Percentiles rank a stretch among this genome's conserved stretches.
These are phyloP conservation scores for Eumacrocentrus americanus DNA, from an alignment of 2,888 invertebrate species.

Conservation along the genomic window DNA sequence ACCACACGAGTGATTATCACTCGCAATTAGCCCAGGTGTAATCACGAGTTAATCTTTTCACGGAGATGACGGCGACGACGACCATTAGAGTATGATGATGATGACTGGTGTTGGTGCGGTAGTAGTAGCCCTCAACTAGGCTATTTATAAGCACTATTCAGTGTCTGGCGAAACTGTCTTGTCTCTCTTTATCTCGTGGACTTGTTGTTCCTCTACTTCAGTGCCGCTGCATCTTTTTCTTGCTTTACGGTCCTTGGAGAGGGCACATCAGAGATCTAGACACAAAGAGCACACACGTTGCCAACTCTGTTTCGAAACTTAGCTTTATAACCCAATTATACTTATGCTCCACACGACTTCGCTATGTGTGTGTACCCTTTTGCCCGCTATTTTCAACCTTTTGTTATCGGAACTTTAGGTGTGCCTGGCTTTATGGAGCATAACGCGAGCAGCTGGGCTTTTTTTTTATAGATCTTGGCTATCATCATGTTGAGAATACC, in stretches of 20 bases:
- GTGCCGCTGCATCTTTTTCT: conserved; percentile 1
- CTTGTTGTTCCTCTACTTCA: background rate
- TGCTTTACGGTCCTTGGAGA: background rate
- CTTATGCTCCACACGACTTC: conserved; percentile 2
- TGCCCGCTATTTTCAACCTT: background rate
- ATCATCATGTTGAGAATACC: background rate
- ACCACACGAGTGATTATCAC: background rate
- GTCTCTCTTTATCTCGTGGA: background rate
- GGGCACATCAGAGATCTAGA: conserved; percentile 5
- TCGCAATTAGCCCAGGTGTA: background rate
- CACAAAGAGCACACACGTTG: conserved; percentile 19
- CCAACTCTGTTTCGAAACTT: conserved; percentile 29
- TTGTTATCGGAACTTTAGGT: too few relatives aligned
- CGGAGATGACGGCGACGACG: background rate
- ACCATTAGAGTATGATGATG: background rate
- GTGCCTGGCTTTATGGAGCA: too few relatives aligned
- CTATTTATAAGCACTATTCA: background rate
- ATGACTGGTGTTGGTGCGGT: background rate
- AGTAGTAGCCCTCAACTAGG: too few relatives aligned
- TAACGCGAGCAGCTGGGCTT: background rate
- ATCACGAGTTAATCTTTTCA: too few relatives aligned
- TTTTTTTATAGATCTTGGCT: background rate
- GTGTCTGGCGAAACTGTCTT: background rate
- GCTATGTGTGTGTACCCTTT: background rate
- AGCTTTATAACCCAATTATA: conserved; percentile 29